Base-by-base conservation (phyloP, 2,113 vertebrate genomes). In the Boleophthalmus pectinirostris region DNA sequence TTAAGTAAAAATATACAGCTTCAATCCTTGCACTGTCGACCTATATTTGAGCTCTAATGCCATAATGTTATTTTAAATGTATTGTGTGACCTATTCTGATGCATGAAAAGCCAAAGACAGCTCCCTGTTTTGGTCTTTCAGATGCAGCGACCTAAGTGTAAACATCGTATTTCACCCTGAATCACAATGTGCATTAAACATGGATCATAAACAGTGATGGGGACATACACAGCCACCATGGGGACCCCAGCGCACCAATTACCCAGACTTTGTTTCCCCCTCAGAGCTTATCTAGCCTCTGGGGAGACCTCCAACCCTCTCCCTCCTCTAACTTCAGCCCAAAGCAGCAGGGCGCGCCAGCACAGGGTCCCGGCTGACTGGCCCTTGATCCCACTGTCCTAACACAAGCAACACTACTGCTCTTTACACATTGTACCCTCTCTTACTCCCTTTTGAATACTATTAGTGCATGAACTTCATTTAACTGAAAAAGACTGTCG, bases 391-490 rank as follows among this genome's bases (percentile, higher is more conserved):
- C 82, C 77, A 88, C 85, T 84, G 82, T 81, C 77, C 86, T 68
- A 90, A 84, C 88, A 78, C 76, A 58, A 58, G 24, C 21, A 58
- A 58, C 56, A 63, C 69, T 69, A 83, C 92, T 89, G 14, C 90
- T 88, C 79, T 87, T 91, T 80, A 85, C 92, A 81, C 77, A 83
- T 90, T 92, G 87, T 89, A 89, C 87, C 75, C 92, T 93, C 82
- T 45, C 79, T 74, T 65, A 76, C 72, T 80, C 75, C 78, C 85
- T 91, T 93, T 93, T 94, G 92, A 95, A 94, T 95, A 92, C 90
- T 95, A 94, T 95, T 96, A 95, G 92, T 93, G 93, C 87, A 89
- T 94, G 91, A 96, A 95, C 93, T 96, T 95, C 92, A 93, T 94
- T 94, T 95, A 94, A 95, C 93, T 94, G 93, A 94, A 94, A 95